Conservation (phyloP, 2,888 invertebrate genomes). For the Mythimna pallens region DNA sequence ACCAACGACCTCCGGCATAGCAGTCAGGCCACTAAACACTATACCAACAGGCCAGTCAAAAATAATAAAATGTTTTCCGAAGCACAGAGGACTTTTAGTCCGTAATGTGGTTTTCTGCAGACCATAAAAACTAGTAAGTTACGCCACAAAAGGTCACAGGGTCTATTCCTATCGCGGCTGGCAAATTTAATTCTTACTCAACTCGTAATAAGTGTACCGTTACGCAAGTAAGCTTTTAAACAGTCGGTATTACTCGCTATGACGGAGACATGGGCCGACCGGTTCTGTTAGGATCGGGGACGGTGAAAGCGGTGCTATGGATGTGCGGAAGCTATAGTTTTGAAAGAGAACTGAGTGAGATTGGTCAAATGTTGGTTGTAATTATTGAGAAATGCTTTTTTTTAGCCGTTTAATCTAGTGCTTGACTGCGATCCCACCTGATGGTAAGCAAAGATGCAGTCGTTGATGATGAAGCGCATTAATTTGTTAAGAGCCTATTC, state of each 20-base stretch:
- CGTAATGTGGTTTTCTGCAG: neutral
- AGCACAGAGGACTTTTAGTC: too few species aligned
- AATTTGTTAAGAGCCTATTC: too few species aligned
- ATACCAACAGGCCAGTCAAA: too few species aligned
- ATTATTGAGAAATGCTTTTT: too few species aligned
- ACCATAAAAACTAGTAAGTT: slow-evolving; percentile 4
- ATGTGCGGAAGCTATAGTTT: slow-evolving; percentile 1
- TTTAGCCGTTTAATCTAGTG: too few species aligned
- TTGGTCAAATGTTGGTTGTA: neutral
- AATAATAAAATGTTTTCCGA: too few species aligned
- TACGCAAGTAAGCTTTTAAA: slow-evolving; percentile 50
- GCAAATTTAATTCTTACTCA: slow-evolving; percentile 50
- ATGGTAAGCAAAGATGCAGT: too few species aligned
- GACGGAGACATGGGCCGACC: slow-evolving; percentile 44
- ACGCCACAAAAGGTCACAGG: slow-evolving; percentile 34
- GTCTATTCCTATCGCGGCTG: slow-evolving; percentile 24
- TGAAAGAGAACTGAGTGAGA: neutral
- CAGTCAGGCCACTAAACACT: too few species aligned
- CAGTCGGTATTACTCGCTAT: slow-evolving; percentile 35
- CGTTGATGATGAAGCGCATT: too few species aligned
- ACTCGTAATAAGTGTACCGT: slow-evolving; percentile 49
- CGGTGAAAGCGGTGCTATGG: slow-evolving; percentile 1
- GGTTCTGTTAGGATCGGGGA: slow-evolving; percentile 45
- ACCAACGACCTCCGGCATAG: too few species aligned
- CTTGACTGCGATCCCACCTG: too few species aligned